Percentiles rank a stretch among this genome's conserved stretches.
phyloP scores from a whole-genome alignment of 2,797 vertebrate genomes.

The Steatocranus sp. region DNA sequence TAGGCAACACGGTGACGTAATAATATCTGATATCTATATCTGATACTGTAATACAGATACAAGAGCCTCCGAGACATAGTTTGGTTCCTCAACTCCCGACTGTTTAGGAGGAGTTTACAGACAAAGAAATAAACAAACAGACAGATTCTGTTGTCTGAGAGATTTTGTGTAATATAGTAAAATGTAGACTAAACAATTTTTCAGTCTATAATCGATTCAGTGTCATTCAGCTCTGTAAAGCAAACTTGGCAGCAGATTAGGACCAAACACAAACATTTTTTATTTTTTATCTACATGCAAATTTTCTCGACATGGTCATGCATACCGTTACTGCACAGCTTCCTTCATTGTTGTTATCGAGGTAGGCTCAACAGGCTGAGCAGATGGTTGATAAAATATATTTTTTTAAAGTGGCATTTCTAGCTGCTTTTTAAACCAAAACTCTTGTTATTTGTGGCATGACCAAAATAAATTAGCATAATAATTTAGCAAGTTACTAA shows the following conservation, averaged over 20 bases:
- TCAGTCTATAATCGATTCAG: neutral
- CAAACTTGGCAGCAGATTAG: neutral
- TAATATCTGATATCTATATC: neutral
- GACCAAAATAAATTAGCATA: neutral
- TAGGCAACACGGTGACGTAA: neutral
- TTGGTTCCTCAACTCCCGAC: neutral
- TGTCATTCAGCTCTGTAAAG: neutral
- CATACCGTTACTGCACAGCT: neutral
- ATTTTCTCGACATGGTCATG: neutral
- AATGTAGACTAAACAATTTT: neutral
- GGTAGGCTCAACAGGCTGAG: neutral
- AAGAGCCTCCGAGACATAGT: neutral
- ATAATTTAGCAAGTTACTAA: fast-evolving
- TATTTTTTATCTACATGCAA: neutral
- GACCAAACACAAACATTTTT: neutral
- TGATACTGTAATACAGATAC: fast-evolving
- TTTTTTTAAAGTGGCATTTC: neutral
- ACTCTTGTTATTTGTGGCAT: neutral
- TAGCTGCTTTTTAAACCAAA: neutral
- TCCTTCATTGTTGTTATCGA: neutral
- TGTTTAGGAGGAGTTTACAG: neutral
- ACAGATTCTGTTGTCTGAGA: neutral
- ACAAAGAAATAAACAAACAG: neutral
- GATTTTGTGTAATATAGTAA: neutral
- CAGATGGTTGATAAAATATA: neutral